Evolutionary conservation across 2,888 invertebrate genomes (phyloP).

Genomic region (Griposia aprilina): DNA sequence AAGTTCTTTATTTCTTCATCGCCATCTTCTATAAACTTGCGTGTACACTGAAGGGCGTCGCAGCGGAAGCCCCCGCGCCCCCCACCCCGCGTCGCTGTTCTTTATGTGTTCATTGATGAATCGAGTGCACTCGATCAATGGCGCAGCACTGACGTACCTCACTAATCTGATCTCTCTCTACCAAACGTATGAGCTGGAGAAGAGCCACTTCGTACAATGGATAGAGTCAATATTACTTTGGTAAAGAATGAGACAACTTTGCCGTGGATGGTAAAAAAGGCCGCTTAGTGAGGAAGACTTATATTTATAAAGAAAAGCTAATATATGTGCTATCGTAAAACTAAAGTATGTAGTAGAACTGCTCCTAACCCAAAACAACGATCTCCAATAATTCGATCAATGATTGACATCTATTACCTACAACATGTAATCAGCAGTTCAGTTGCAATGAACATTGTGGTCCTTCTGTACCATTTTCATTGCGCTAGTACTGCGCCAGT

Average conservation of each 20-base stretch:
- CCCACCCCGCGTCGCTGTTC: conserved; percentile 41
- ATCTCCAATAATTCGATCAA: not conserved
- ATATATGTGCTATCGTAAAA: not conserved
- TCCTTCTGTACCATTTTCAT: conserved; percentile 1
- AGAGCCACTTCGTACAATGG: conserved; percentile 20
- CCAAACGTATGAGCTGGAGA: conserved; percentile 3
- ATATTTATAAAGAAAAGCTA: not conserved
- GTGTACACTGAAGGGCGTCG: conserved; percentile 46
- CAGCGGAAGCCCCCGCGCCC: conserved; percentile 65
- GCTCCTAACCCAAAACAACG: not conserved
- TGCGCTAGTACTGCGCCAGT: not conserved
- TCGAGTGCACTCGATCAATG: conserved; percentile 71
- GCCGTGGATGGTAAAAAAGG: not conserved
- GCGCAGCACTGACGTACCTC: conserved; percentile 54
- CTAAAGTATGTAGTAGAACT: not conserved
- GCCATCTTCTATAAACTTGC: conserved; percentile 36
- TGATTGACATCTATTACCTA: not conserved
- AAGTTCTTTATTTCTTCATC: not conserved
- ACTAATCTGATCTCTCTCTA: conserved; percentile 5
- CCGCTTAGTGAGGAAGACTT: not conserved
- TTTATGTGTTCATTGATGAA: conserved; percentile 74
- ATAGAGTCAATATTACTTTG: not conserved
- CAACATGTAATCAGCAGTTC: not conserved
- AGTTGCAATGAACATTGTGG: no score
- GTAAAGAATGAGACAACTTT: not conserved